These are phyloP conservation scores for Orthosia incerta DNA, from an alignment of 2,888 invertebrate species.

Conservation along the genomic window DNA sequence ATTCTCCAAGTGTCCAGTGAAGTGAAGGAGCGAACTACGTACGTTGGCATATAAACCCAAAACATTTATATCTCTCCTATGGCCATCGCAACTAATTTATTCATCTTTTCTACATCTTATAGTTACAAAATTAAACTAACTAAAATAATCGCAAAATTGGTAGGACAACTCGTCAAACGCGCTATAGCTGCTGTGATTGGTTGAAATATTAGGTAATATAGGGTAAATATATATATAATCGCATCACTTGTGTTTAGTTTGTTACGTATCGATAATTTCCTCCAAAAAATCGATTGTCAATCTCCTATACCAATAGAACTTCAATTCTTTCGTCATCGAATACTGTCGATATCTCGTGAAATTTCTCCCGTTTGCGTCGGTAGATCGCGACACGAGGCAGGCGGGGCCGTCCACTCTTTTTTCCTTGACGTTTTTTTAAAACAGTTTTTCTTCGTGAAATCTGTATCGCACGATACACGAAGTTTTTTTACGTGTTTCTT, in stretches of 20 bases:
- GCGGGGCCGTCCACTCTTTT: conserved; percentile 76
- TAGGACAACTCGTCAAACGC: too few relatives aligned
- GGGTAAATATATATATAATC: not conserved
- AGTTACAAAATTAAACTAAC: too few relatives aligned
- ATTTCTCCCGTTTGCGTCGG: conserved; percentile 61
- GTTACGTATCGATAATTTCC: not conserved
- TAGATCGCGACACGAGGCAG: conserved; percentile 78
- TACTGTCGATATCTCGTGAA: conserved; percentile 64
- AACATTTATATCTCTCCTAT: not conserved
- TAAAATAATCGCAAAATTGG: too few relatives aligned
- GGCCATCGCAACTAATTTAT: not conserved
- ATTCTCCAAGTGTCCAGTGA: too few relatives aligned
- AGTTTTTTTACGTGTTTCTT: conserved; percentile 76
- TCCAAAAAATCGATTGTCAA: not conserved
- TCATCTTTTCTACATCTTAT: not conserved
- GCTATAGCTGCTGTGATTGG: not conserved
- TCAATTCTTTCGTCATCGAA: not conserved
- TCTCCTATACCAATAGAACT: not conserved
- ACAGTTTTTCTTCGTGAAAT: conserved; percentile 80
- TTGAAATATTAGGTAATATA: too few relatives aligned
- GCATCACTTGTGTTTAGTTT: not conserved
- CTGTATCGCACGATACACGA: conserved; percentile 86
- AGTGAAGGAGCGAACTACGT: too few relatives aligned
- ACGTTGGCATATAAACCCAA: not conserved
- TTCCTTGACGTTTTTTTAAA: conserved; percentile 73